Percentiles rank a stretch among this genome's conserved stretches.
These are phyloP conservation scores for Tetramorium parvispinum DNA, from an alignment of 1,140 invertebrate species.

Conservation along the genomic window DNA sequence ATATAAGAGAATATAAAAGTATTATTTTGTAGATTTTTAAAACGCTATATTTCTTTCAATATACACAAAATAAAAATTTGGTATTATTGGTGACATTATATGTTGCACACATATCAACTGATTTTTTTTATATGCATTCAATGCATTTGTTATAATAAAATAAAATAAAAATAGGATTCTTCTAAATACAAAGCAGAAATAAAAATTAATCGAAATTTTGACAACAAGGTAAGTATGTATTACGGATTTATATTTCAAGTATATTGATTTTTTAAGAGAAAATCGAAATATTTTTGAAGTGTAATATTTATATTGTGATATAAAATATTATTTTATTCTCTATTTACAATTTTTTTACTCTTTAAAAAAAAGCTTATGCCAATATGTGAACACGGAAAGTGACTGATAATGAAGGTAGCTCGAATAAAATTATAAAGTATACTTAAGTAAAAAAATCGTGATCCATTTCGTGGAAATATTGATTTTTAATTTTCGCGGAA, in stretches of 20 bases:
- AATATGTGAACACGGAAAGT: background rate
- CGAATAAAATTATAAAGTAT: background rate
- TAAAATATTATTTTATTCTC: background rate
- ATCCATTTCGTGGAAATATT: conserved; percentile 1
- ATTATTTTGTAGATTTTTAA: background rate
- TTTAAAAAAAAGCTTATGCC: background rate
- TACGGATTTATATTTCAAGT: background rate
- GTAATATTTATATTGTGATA: background rate
- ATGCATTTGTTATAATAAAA: background rate
- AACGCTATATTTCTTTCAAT: background rate
- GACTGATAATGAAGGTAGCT: background rate
- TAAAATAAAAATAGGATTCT: background rate
- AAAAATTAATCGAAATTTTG: background rate
- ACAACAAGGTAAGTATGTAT: background rate
- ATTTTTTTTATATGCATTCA: background rate
- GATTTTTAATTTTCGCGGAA: background rate
- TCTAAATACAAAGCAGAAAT: conserved; percentile 9
- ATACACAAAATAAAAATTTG: background rate
- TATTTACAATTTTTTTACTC: background rate
- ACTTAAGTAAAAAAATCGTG: background rate
- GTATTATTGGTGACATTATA: background rate
- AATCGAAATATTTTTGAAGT: background rate
- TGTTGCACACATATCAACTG: no score
- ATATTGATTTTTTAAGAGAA: background rate
- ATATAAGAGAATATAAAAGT: background rate